These are phyloP conservation scores for Tetragonula clypearis DNA, from an alignment of 1,140 invertebrate genomes.

Conservation along the genomic window DNA sequence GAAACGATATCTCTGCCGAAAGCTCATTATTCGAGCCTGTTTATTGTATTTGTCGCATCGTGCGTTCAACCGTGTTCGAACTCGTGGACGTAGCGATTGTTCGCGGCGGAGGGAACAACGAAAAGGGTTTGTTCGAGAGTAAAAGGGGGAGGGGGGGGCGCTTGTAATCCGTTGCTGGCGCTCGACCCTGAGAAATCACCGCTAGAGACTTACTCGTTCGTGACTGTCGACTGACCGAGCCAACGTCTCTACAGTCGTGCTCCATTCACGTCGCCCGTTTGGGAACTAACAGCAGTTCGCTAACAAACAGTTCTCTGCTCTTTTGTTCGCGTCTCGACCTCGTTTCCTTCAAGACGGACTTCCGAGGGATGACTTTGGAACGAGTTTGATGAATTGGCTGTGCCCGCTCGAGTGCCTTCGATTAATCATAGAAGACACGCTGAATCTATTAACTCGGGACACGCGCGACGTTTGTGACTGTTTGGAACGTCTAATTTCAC, in stretches of 20 bases:
- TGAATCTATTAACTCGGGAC: conserved; percentile 27
- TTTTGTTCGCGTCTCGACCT: conserved; percentile 19
- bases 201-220: conserved; percentile 31
- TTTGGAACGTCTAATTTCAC: not conserved
- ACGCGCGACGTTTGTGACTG: not conserved
- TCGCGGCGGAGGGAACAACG: conserved; percentile 39
- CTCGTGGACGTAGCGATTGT: conserved; percentile 47
- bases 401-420: not conserved
- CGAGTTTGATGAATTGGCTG: conserved; percentile 5
- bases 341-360: not conserved
- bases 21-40: not conserved
- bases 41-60: conserved; percentile 32
- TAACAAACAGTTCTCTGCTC: not conserved
- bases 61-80: conserved; percentile 12
- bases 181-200: conserved; percentile 54
- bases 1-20: not conserved
- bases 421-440: conserved; percentile 5
- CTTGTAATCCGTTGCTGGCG: conserved; percentile 40
- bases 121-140: conserved; percentile 43
- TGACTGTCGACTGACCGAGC: conserved; percentile 14
- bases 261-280: conserved; percentile 9
- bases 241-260: not conserved
- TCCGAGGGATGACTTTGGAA: not conserved
- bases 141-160: conserved; percentile 13
- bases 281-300: conserved; percentile 1